Percentiles rank a stretch among this genome's conserved stretches.
Conservation (phyloP, 2,797 vertebrate genomes). For the Xiphophorus birchmanni region DNA sequence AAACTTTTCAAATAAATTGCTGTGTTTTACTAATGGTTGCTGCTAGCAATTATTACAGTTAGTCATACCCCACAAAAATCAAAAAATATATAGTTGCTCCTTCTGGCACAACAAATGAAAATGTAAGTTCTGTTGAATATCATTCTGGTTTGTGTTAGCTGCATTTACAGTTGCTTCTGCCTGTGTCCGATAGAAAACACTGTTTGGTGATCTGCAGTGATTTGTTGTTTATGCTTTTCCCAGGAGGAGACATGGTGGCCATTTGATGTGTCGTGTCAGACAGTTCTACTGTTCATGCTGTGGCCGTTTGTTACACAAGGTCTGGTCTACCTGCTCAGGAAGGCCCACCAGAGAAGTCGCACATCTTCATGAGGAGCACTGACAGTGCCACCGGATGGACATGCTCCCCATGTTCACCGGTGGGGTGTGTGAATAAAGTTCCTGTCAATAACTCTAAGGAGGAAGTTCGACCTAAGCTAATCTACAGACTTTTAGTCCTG, state of each 20-base stretch:
- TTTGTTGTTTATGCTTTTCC: not conserved
- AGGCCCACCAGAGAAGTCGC: slow-evolving; percentile 58
- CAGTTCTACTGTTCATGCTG: slow-evolving; percentile 86
- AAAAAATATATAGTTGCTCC: too few species aligned
- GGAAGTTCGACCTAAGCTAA: not conserved
- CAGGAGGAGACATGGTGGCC: slow-evolving; percentile 79
- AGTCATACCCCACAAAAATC: too few species aligned
- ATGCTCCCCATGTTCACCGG: not conserved
- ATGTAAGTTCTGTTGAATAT: not conserved
- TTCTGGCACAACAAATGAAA: not conserved
- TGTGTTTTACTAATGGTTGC: too few species aligned
- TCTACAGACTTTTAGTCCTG: not conserved
- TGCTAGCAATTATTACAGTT: too few species aligned
- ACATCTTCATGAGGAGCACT: slow-evolving; percentile 52
- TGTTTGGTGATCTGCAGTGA: not conserved
- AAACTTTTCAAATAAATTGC: not conserved
- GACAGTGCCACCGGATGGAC: not conserved
- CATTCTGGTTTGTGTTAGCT: not conserved
- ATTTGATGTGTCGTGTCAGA: slow-evolving; percentile 76
- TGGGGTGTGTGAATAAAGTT: not conserved
- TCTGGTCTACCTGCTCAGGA: slow-evolving; percentile 78
- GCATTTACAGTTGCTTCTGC: not conserved
- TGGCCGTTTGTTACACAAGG: slow-evolving; percentile 93
- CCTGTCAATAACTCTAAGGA: not conserved
- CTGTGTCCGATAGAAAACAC: not conserved